These are phyloP conservation scores for Paramisgurnus dabryanus DNA, from an alignment of 2,113 vertebrate species.

Conservation along the genomic window DNA sequence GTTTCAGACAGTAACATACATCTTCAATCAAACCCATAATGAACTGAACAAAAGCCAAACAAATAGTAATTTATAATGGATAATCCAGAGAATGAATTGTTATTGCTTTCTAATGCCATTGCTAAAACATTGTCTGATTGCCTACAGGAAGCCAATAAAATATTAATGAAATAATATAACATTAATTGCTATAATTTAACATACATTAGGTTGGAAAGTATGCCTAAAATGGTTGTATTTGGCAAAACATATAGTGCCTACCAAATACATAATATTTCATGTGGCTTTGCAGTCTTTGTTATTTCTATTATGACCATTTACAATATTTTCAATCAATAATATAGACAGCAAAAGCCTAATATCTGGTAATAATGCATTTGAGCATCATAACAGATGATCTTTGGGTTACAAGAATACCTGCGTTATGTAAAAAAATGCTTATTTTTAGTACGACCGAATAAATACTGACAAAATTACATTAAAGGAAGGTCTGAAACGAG, in stretches of 20 bases:
- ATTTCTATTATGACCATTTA: too few relatives aligned
- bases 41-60: not conserved
- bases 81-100: not conserved
- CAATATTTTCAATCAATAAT: too few relatives aligned
- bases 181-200: not conserved
- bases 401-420: too few relatives aligned
- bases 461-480: not conserved
- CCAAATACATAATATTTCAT: too few relatives aligned
- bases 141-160: conserved; percentile 9
- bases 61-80: conserved; percentile 24
- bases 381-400: not conserved
- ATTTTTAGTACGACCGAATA: not conserved
- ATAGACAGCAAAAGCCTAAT: not conserved
- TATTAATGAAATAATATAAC: not conserved
- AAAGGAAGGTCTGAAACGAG: not conserved
- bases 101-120: not conserved
- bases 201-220: not conserved
- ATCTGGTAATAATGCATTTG: not conserved
- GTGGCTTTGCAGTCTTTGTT: too few relatives aligned
- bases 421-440: not conserved
- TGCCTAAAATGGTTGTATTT: not conserved
- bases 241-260: not conserved
- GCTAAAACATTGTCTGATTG: not conserved
- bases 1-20: not conserved
- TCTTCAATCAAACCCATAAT: not conserved